Conservation (phyloP, 2,113 vertebrate genomes). For the Prochilodus magdalenae region DNA sequence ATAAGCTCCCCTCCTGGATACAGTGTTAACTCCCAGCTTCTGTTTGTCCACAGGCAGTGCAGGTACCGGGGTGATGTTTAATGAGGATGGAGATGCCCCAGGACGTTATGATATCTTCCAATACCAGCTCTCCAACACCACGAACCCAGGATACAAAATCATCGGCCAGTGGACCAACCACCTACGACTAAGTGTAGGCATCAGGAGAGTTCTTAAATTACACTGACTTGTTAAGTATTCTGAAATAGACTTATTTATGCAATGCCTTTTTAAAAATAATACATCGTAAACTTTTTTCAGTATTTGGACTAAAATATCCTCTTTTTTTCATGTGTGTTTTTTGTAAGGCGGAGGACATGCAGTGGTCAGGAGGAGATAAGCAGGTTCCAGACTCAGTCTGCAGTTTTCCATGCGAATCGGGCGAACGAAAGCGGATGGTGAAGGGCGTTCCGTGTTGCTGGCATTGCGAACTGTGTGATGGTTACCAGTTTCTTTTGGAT, state of each 20-base stretch:
- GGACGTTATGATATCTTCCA: conserved; percentile 94
- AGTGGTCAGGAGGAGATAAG: conserved; percentile 79
- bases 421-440: conserved; percentile 84
- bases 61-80: conserved; percentile 86
- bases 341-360: conserved; percentile 83
- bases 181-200: conserved; percentile 83
- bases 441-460: conserved; percentile 86
- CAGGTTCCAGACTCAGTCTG: conserved; percentile 82
- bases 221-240: neutral
- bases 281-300: neutral
- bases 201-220: neutral
- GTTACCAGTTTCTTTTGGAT: conserved; percentile 82
- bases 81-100: conserved; percentile 88
- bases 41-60: conserved; percentile 71
- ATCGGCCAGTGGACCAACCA: conserved; percentile 89
- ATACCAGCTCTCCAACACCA: conserved; percentile 85
- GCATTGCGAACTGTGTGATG: conserved; percentile 85
- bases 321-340: neutral
- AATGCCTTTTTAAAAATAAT: neutral
- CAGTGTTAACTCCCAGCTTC: neutral
- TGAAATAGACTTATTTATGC: neutral
- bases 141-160: conserved; percentile 76
- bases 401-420: conserved; percentile 83
- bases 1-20: neutral
- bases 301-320: too few relatives aligned